phyloP scores from a whole-genome alignment of 2,888 invertebrate species.

The Pterostichus niger region DNA sequence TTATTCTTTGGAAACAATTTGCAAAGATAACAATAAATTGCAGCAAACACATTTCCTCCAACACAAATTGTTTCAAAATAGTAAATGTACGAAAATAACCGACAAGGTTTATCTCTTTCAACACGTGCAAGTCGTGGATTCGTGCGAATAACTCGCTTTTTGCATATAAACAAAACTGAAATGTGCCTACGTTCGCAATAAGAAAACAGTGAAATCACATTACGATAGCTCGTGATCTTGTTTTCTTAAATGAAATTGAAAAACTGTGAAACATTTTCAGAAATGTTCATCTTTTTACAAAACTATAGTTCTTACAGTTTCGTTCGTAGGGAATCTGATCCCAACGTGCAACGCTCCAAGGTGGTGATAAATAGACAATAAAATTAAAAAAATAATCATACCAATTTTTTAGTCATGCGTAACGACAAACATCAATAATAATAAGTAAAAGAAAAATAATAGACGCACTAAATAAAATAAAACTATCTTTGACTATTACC shows the following conservation, averaged over 20 bases:
- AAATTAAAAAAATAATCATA: no score
- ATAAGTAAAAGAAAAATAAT: no score
- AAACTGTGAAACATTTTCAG: background rate
- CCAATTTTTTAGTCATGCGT: no score
- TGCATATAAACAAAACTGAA: constrained; percentile 37
- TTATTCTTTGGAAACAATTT: background rate
- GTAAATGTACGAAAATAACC: constrained; percentile 42
- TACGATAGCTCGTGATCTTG: background rate
- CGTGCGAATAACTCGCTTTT: constrained; percentile 21
- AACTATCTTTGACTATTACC: no score
- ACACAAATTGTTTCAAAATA: constrained; percentile 49
- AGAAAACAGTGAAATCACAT: constrained; percentile 3
- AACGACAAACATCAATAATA: no score
- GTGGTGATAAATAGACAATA: no score
- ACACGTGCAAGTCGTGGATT: constrained; percentile 33
- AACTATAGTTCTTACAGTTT: no score
- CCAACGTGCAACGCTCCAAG: no score
- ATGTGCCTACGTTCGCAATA: constrained; percentile 27
- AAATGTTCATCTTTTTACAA: no score
- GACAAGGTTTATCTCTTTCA: constrained; percentile 40
- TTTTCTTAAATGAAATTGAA: background rate
- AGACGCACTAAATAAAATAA: no score
- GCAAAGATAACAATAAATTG: constrained; percentile 20
- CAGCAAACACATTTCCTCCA: background rate
- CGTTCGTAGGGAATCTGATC: no score